Conservation (phyloP, 1,140 invertebrate genomes). For the Mizuhopecten yessoensis region DNA sequence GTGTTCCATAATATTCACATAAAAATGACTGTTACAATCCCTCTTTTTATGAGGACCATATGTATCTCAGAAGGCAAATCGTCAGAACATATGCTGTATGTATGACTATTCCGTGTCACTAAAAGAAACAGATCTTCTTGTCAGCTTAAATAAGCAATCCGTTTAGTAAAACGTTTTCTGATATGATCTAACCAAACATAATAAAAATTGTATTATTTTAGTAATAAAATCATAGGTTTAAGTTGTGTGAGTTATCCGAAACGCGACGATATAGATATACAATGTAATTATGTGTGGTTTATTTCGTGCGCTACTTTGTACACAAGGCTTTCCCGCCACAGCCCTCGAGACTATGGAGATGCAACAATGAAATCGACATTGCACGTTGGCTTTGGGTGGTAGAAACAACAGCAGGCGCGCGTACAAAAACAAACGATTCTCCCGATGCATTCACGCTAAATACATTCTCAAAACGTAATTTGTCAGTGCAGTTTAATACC, state of each 20-base stretch:
- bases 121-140: background rate
- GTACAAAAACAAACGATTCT: background rate
- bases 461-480: slow-evolving; percentile 9
- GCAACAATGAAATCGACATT: background rate
- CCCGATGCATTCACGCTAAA: slow-evolving; percentile 18
- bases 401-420: background rate
- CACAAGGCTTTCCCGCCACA: background rate
- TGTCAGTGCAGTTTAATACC: slow-evolving; percentile 6
- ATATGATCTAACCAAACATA: background rate
- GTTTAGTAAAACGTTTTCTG: background rate
- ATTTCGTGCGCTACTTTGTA: background rate
- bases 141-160: background rate
- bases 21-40: background rate
- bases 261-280: too few species aligned
- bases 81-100: background rate
- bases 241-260: background rate
- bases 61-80: background rate
- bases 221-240: background rate
- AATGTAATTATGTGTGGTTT: background rate
- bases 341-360: background rate
- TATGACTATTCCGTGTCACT: background rate
- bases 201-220: background rate
- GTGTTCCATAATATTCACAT: background rate
- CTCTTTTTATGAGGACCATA: background rate
- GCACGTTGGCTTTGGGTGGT: background rate